A percentile compares a stretch with the other conserved stretches of the same genome.
Conservation (phyloP, 2,888 invertebrate species). For the Eilema caniola region DNA sequence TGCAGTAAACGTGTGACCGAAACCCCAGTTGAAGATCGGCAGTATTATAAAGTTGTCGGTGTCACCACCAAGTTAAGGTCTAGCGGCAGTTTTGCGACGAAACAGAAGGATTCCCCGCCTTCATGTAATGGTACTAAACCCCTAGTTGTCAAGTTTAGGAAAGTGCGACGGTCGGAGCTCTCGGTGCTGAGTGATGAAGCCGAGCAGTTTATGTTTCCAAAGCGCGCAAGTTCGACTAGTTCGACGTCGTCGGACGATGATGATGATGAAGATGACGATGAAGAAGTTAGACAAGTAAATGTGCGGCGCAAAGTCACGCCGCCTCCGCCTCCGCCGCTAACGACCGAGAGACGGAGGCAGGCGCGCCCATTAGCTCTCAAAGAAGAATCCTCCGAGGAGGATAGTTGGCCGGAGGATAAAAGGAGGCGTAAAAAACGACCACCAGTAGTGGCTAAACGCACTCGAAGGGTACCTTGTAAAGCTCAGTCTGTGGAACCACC, state of each 20-base stretch:
- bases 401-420: constrained; percentile 76
- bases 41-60: constrained; percentile 91
- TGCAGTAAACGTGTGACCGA: constrained; percentile 67
- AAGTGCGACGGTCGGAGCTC: constrained; percentile 91
- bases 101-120: constrained; percentile 72
- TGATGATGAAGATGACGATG: constrained; percentile 57
- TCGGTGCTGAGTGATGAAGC: constrained; percentile 94
- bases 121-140: constrained; percentile 86
- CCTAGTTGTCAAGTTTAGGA: constrained; percentile 91
- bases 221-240: constrained; percentile 86
- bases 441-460: constrained; percentile 59
- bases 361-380: constrained; percentile 79
- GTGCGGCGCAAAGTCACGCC: constrained; percentile 76
- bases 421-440: constrained; percentile 66
- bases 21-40: constrained; percentile 67
- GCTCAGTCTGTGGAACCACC: constrained; percentile 36
- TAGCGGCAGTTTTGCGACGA: constrained; percentile 78
- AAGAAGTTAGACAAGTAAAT: constrained; percentile 55
- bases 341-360: constrained; percentile 68
- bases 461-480: constrained; percentile 52
- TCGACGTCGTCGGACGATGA: constrained; percentile 88
- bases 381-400: constrained; percentile 82
- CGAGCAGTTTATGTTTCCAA: constrained; percentile 95
- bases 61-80: constrained; percentile 90
- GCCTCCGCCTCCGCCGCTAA: constrained; percentile 67